Evolutionary conservation across 2,888 invertebrate genomes (phyloP), one percentile per base, ranked within the genome.

Genomic region (Amaurobius ferox): DNA sequence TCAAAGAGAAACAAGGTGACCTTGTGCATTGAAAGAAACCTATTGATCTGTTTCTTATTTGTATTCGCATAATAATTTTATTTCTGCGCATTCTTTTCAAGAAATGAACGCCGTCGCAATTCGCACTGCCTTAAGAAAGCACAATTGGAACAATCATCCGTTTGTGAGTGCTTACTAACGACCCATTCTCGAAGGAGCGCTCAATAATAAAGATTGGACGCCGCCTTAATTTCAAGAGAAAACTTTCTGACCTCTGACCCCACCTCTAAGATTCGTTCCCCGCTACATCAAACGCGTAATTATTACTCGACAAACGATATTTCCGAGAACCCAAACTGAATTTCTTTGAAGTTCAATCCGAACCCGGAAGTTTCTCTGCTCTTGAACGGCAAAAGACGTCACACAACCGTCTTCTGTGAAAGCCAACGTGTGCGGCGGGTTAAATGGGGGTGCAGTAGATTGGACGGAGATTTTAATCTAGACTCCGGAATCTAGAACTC

Each of bases 401-500:
- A 44, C 16, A 55, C 55, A 55, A 55, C 2, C 55, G 23, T 55
- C 55, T 55, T 55, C 23, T 55, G 55, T 55, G 23, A 1, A 55
- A 55, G 55, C 11, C 55, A 55, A 44, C 44, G 44, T 44, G 44
- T 44, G 44, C 44, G 55, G 55, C 19, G 23, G 55, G 5, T 55
- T 23, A 11, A 44, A 44, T 7, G 11, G 6, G 35, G 16, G 9
- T 16, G 44, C 6, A 44, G 44, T 13, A 44, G 44, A 35, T 55
- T 19, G 23, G 11, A 23, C 5, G 5, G 55, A 23, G 55, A 55
- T 55, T 44, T 7, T n/a, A 44, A 44, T 44, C 44, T 44, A 2
- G 11, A 5, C 11, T 44, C 2, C 2, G 9, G n/a, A 44, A 16
- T 44, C 44, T n/a, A 35, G 44, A 44, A 16, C 5, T 35, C 35